Percentiles rank a stretch among this genome's conserved stretches.
phyloP scores from a whole-genome alignment of 2,888 invertebrate species.

The Ormyrus labotus region DNA sequence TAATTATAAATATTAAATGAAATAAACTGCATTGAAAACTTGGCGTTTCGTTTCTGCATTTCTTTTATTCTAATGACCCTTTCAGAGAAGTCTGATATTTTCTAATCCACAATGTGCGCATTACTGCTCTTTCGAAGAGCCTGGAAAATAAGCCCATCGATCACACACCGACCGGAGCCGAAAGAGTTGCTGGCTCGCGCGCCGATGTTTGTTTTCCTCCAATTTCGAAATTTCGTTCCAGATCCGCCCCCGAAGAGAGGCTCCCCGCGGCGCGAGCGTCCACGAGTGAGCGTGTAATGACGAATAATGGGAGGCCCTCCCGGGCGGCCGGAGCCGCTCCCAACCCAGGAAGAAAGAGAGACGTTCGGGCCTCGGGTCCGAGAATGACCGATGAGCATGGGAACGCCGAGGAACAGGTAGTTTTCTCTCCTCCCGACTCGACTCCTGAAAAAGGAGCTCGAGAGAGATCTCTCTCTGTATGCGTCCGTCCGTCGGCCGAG shows the following conservation, averaged over 20 bases:
- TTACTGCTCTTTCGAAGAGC: too few species aligned
- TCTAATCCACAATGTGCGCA: too few species aligned
- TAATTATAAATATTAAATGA: too few species aligned
- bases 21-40: too few species aligned
- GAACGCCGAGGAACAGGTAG: conserved; percentile 68
- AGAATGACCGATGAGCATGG: conserved; percentile 71
- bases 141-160: too few species aligned
- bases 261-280: conserved; percentile 62
- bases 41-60: too few species aligned
- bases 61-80: too few species aligned
- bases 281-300: conserved; percentile 73
- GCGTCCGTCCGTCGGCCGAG: background rate
- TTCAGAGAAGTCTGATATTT: too few species aligned
- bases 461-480: conserved; percentile 35
- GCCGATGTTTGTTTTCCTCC: conserved; percentile 39
- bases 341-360: conserved; percentile 22
- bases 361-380: conserved; percentile 39
- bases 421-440: conserved; percentile 47
- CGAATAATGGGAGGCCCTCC: conserved; percentile 71
- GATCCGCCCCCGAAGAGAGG: conserved; percentile 1
- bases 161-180: too few species aligned
- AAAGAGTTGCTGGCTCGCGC: too few species aligned
- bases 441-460: background rate
- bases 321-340: conserved; percentile 49
- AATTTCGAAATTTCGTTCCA: conserved; percentile 38